These are phyloP conservation scores for Apteryx owenii DNA, from an alignment of 2,113 vertebrate species.

Conservation along the genomic window DNA sequence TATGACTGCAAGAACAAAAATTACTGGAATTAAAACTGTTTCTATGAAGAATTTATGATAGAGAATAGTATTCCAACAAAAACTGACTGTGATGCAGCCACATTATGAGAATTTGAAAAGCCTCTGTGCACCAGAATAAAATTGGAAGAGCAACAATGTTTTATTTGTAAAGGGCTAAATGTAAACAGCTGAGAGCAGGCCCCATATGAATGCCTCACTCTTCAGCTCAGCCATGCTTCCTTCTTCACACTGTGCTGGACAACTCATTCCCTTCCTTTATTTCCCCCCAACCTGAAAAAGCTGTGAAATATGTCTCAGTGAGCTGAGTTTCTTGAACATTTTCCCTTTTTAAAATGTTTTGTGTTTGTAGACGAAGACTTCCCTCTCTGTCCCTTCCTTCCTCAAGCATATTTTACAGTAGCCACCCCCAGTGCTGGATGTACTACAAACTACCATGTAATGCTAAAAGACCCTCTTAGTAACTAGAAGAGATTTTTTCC, in stretches of 20 bases:
- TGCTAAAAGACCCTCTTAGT: background rate
- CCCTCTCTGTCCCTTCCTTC: background rate
- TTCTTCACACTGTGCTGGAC: background rate
- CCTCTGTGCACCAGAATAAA: background rate
- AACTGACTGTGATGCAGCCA: background rate
- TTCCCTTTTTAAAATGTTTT: background rate
- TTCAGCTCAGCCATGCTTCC: background rate
- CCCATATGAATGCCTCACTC: background rate
- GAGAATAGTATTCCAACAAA: conserved; percentile 20
- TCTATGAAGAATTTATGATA: conserved; percentile 15
- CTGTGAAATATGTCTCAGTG: background rate
- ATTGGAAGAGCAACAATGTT: background rate
- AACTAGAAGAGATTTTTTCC: background rate
- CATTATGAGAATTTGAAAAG: background rate
- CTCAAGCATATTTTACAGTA: background rate
- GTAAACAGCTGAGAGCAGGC: background rate
- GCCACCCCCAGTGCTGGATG: background rate
- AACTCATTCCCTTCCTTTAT: background rate
- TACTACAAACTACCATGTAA: background rate
- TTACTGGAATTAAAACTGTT: conserved; percentile 9
- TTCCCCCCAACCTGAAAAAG: background rate
- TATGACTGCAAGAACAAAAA: background rate
- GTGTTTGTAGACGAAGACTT: background rate
- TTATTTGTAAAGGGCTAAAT: background rate
- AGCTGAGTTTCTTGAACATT: background rate